Base-by-base conservation (phyloP, 2,888 invertebrate species). In the Acleris laterana region DNA sequence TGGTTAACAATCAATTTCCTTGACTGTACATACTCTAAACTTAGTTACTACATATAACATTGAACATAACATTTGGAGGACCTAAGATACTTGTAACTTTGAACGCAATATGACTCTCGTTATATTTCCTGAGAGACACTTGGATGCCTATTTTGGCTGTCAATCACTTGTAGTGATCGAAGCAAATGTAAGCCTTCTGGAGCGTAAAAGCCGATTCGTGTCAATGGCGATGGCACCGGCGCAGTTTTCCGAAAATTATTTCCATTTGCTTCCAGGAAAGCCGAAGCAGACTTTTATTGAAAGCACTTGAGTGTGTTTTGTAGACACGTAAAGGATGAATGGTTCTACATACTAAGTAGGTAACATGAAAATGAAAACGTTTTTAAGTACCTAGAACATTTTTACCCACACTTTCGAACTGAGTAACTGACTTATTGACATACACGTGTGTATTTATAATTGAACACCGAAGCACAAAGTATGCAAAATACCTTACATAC, bases 131-230 rank as follows among this genome's bases (percentile, higher is more conserved):
- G 46, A 17, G 20, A n/a, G 17, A 32, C 16, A 48, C 59, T 20
- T 11, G 25, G 51, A 46, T 49, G 48, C 60, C 42, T 73, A 72
- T 71, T 78, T 76, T 74, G 71, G 70, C 70, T 70, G 72, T 74
- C 73, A 77, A 70, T 79, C 74, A 77, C 78, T 73, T 75, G 69
- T 62, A 77, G 71, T 74, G 72, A 79, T 81, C 78, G 75, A 70
- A 76, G 77, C 71, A 80, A 82, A 84, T 83, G 81, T 84, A 79
- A 80, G 81, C 77, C 77, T 75, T 72, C 73, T 71, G 74, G 76
- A 77, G 82, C 86, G 83, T 86, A 83, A 88, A 87, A 89, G 88
- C 85, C 81, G 85, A 85, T 85, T 87, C 85, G 80, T 87, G 87
- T 88, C 82, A 76, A 75, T 76, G 75, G 73, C 64, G 71, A 75